Conservation (phyloP, 2,888 invertebrate species). For the Phengaris arion region DNA sequence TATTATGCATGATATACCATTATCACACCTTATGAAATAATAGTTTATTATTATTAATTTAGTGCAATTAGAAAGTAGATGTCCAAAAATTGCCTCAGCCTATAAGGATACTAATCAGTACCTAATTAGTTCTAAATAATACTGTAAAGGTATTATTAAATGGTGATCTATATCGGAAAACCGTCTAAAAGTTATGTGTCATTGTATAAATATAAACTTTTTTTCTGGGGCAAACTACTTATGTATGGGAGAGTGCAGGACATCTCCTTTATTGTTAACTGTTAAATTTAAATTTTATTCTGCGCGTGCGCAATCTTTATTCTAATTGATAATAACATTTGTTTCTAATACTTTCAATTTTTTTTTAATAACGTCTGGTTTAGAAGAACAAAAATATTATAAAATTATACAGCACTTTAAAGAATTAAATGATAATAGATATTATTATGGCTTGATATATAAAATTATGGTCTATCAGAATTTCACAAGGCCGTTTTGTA, state of each 20-base stretch:
- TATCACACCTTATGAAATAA: not conserved
- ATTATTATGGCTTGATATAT: conserved; percentile 23
- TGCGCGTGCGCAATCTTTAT: too few species aligned
- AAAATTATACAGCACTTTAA: conserved; percentile 8
- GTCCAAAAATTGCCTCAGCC: not conserved
- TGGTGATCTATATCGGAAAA: not conserved
- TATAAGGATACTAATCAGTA: not conserved
- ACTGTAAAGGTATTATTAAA: not conserved
- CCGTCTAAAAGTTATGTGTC: too few species aligned
- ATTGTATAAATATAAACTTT: too few species aligned
- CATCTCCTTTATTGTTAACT: too few species aligned
- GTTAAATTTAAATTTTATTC: too few species aligned
- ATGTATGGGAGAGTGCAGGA: too few species aligned
- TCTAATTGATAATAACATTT: not conserved
- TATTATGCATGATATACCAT: not conserved
- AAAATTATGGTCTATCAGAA: conserved; percentile 1
- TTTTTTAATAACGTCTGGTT: not conserved
- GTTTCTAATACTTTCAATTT: not conserved
- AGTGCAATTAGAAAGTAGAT: not conserved
- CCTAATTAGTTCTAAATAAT: not conserved
- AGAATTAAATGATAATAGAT: not conserved
- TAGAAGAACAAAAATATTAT: not conserved
- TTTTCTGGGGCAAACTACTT: too few species aligned
- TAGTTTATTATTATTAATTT: not conserved
- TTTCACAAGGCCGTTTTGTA: conserved; percentile 10